Evolutionary conservation across 2,888 invertebrate species (phyloP), one percentile per base, ranked within the genome.

Genomic region (Allacma fusca): DNA sequence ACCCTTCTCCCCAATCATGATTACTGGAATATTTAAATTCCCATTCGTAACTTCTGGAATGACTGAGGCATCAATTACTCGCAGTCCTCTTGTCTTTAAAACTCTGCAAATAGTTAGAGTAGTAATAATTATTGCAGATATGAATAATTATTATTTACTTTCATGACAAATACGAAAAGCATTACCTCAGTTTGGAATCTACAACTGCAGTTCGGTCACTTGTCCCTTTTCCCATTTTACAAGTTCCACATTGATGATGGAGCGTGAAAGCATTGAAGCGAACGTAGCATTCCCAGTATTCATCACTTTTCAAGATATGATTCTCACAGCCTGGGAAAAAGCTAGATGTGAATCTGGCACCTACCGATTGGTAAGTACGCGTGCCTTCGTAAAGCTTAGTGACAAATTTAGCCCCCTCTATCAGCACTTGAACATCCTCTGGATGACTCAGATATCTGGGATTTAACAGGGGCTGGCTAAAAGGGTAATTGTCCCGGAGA

Each of bases 381-480:
- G 82, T 79, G 4, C 62, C 26, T 40, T 75, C 71, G 50, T 64
- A 75, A 7, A 78, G 2, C 0, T 78, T 78, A 12, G 59, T 29
- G 0, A 75, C 26, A 26, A 75, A 75, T 29, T 75, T 64, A 16
- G 75, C 34, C 1, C 71, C 78, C 65, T 76, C 64, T 12, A 64
- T 13, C 21, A 76, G 57, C 1, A 29, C 23, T 29, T 76, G 28
- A 12, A 80, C 74, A 64, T 83, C 82, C 71, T 80, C 79, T 13
- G 80, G 78, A 71, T 80, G 77, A 69, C 77, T 78, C 28, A 82
- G 78, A 71, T 82, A 82, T 43, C 77, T 80, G 0, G 82, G 81
- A 21, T 82, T 78, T n/a, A 82, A 78, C 9, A 81, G 69, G 0
- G 82, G 82, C 29, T 80, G 78, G 12, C 76, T 80, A 72, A 69